These are phyloP conservation scores for Mnemiopsis leidyi DNA, from an alignment of 37 sponge, comb jelly and placozoan genomes.

Conservation along the genomic window DNA sequence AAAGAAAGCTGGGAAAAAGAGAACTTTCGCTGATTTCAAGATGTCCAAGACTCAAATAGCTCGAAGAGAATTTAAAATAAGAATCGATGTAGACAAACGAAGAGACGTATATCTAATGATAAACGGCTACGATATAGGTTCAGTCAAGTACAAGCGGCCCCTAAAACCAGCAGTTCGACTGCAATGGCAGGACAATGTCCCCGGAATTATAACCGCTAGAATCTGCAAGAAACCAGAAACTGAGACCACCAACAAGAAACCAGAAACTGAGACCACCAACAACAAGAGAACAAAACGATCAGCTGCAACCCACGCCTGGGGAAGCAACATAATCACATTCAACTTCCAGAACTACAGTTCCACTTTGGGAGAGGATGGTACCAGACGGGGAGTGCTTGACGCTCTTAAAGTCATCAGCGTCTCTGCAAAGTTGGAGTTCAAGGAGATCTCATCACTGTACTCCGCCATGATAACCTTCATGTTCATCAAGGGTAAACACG, in stretches of 20 bases:
- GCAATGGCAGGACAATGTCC: not conserved
- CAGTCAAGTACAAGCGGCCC: not conserved
- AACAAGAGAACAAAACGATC: not conserved
- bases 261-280: not conserved
- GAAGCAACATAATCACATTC: not conserved
- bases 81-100: not conserved
- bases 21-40: not conserved
- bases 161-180: not conserved
- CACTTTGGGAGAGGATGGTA: not conserved
- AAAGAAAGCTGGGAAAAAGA: not conserved
- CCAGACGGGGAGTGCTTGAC: not conserved
- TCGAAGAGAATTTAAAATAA: not conserved
- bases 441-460: not conserved
- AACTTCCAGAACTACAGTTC: constrained; percentile 39
- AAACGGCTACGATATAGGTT: not conserved
- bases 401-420: not conserved
- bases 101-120: not conserved
- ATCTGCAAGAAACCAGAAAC: not conserved
- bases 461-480: not conserved
- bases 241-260: not conserved
- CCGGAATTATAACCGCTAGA: not conserved
- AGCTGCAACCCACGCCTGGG: not conserved
- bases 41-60: not conserved
- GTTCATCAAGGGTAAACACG: constrained; percentile 38
- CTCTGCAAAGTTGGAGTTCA: not conserved